A percentile compares a stretch with the other conserved stretches of the same genome.
phyloP scores from a whole-genome alignment of 2,888 invertebrate species.

The Yponomeuta evonymella region DNA sequence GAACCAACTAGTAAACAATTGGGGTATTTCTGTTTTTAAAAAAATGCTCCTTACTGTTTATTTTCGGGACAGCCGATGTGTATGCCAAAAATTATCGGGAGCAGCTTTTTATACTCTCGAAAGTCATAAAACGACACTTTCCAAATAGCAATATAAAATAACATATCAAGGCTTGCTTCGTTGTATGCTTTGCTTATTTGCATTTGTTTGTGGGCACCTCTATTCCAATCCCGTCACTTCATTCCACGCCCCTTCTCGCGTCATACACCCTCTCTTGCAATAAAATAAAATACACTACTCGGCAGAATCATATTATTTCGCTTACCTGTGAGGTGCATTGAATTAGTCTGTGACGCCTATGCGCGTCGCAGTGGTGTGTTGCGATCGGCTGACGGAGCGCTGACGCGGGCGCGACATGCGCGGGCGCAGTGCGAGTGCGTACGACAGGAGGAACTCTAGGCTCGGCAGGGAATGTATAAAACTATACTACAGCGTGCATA shows the following conservation, averaged over 20 bases:
- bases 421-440: conserved; percentile 40
- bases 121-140: conserved; percentile 3
- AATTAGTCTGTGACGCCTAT: not conserved
- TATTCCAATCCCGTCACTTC: conserved; percentile 18
- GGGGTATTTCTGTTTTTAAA: too few species aligned
- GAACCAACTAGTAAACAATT: too few species aligned
- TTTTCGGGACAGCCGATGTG: not conserved
- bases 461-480: conserved; percentile 63
- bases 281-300: conserved; percentile 32
- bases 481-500: conserved; percentile 35
- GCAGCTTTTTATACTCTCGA: conserved; percentile 9
- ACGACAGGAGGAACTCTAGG: conserved; percentile 62
- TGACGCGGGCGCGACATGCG: not conserved
- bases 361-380: not conserved
- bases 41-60: too few species aligned
- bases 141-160: conserved; percentile 15
- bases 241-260: conserved; percentile 13
- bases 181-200: conserved; percentile 1
- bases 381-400: not conserved
- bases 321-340: conserved; percentile 4
- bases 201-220: conserved; percentile 12
- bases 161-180: conserved; percentile 18
- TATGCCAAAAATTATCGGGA: not conserved
- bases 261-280: conserved; percentile 31
- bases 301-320: conserved; percentile 28